Evolutionary conservation across 2,888 invertebrate species (phyloP).

Genomic region (Sinohyriopsis cumingii): DNA sequence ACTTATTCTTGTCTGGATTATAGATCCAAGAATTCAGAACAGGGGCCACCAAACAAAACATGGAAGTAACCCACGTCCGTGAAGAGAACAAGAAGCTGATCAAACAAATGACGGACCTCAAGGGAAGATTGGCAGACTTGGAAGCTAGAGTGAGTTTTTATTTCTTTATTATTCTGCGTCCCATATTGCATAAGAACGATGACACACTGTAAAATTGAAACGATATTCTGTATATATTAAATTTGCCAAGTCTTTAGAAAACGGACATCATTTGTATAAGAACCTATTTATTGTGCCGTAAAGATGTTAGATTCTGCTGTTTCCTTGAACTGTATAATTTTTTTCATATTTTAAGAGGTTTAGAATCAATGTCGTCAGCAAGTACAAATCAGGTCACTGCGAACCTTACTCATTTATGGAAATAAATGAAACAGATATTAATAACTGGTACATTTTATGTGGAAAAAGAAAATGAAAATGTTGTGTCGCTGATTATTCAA

Average conservation of each 20-base stretch:
- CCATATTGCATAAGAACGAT: too few relatives aligned
- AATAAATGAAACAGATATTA: too few relatives aligned
- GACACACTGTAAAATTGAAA: too few relatives aligned
- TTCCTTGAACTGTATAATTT: not conserved
- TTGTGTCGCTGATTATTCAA: too few relatives aligned
- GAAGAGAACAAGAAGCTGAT: conserved; percentile 74
- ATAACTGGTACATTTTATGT: too few relatives aligned
- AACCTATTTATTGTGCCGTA: not conserved
- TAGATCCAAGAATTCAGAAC: conserved; percentile 75
- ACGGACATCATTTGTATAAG: not conserved
- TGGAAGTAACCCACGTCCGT: conserved; percentile 73
- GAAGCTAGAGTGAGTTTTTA: conserved; percentile 72
- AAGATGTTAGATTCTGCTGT: not conserved
- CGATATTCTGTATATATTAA: too few relatives aligned
- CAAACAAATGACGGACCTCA: conserved; percentile 71
- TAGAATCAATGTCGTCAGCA: too few relatives aligned
- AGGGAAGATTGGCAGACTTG: conserved; percentile 73
- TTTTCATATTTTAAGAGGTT: not conserved
- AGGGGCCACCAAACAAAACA: conserved; percentile 72
- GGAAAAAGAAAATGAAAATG: too few relatives aligned
- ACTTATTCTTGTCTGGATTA: not conserved
- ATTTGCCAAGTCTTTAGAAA: not conserved
- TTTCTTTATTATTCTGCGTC: not conserved
- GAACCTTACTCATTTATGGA: too few relatives aligned
- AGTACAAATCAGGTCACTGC: too few relatives aligned